Base-by-base conservation (phyloP, 2,113 vertebrate genomes). In the Podarcis cretensis region DNA sequence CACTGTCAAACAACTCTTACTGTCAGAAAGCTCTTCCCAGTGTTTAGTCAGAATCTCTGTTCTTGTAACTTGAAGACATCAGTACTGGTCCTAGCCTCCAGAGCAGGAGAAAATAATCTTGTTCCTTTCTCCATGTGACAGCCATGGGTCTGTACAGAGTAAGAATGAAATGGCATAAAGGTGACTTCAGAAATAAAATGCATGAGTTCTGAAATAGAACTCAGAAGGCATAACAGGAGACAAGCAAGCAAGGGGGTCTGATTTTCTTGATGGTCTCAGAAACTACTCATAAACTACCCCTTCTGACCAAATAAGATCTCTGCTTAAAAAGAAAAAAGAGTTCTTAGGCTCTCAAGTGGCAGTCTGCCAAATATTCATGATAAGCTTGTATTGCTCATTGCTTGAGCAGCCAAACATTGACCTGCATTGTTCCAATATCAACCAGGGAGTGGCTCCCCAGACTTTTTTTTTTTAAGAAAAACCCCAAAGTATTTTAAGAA, bases 241-340 rank as follows among this genome's bases (percentile, higher is more conserved):
- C 82, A 81, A 93, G 35, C 30, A 87, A 89, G 85, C 27, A 30
- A 48, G 71, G 9, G 84, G 89, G 76, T 1, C n/a, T 82, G 73
- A 1, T 94, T 91, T 94, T 94, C 93, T 95, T 91, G 6, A 57
- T 92, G 89, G 71, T 90, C 48, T 75, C 83, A 93, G 88, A 92
- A 88, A 87, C 20, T 81, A 12, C 81, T 43, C 25, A 92, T 54
- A 85, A 94, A 94, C 90, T 90, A 88, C 92, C 89, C 87, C 77
- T 16, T 65, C 32, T 84, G 76, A 66, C 91, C 84, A 86, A 75
- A 6, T 90, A 77, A 2, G 32, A 83, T 40, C 91, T 71, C 65
- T 21, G 73, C 92, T 81, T 8, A 85, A 79, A 71, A 75, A 35
- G 90, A 90, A 83, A 76, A 63, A 54, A 54, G 48, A 54, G 48